Conservation (phyloP, 2,888 invertebrate genomes). For the Mystacides longicornis region DNA sequence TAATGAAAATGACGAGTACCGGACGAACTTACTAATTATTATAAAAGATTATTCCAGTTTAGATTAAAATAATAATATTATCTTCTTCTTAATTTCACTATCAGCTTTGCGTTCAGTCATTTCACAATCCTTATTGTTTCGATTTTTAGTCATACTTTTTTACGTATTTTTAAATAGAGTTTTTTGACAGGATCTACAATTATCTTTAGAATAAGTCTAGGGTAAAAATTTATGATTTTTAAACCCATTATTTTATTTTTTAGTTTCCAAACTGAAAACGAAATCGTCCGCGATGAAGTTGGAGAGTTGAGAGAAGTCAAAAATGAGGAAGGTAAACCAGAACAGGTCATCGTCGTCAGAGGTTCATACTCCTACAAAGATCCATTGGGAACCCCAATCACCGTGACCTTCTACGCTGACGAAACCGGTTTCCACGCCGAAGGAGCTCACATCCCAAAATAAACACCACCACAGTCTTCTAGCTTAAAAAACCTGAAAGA, state of each 20-base stretch:
- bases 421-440: slow-evolving; percentile 57
- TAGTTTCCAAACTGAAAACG: slow-evolving; percentile 51
- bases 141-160: not conserved
- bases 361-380: slow-evolving; percentile 53
- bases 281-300: slow-evolving; percentile 44
- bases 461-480: slow-evolving; percentile 32
- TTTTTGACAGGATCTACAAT: too few species aligned
- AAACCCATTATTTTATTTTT: slow-evolving; percentile 6
- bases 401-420: slow-evolving; percentile 51
- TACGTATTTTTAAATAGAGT: not conserved
- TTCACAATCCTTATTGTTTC: too few species aligned
- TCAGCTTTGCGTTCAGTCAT: too few species aligned
- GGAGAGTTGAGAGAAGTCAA: slow-evolving; percentile 40
- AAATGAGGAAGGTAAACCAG: slow-evolving; percentile 52
- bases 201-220: too few species aligned
- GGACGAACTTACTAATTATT: too few species aligned
- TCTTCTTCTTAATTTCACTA: too few species aligned
- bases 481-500: not conserved
- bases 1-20: too few species aligned
- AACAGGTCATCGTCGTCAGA: slow-evolving; percentile 48
- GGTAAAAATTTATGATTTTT: too few species aligned
- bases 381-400: slow-evolving; percentile 46
- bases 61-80: too few species aligned
- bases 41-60: too few species aligned
- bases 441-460: slow-evolving; percentile 54